Conservation (phyloP, 1,140 invertebrate genomes). For the Cydia pomonella region DNA sequence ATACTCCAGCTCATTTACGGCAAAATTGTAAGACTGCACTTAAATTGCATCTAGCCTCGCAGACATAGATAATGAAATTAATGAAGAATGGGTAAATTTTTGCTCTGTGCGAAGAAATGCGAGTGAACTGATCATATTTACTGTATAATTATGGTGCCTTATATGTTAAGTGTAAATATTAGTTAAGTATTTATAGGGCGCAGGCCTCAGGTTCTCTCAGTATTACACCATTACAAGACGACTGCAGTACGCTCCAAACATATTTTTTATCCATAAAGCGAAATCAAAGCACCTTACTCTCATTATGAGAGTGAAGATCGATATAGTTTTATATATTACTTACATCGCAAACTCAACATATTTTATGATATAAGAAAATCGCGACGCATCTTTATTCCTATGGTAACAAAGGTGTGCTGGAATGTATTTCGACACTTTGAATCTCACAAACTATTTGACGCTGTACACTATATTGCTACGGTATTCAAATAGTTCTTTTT, state of each 20-base stretch:
- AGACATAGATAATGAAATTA: neutral
- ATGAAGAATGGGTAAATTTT: neutral
- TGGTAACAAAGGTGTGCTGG: too few relatives aligned
- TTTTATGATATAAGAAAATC: too few relatives aligned
- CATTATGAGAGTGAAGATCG: neutral
- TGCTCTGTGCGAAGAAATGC: conserved; percentile 11
- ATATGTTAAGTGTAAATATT: conserved; percentile 50
- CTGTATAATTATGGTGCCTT: conserved; percentile 42
- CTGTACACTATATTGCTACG: neutral
- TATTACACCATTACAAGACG: conserved; percentile 28
- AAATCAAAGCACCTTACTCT: neutral
- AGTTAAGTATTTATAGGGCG: conserved; percentile 37
- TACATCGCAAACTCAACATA: neutral
- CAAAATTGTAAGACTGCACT: too few relatives aligned
- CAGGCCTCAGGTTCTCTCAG: conserved; percentile 23
- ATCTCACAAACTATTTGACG: too few relatives aligned
- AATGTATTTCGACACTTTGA: too few relatives aligned
- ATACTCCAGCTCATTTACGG: too few relatives aligned
- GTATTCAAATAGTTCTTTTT: too few relatives aligned
- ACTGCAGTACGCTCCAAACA: neutral
- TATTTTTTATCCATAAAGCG: neutral
- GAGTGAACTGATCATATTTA: conserved; percentile 28
- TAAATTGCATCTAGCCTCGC: neutral
- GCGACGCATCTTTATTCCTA: too few relatives aligned
- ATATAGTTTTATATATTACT: neutral